Percentiles rank a stretch among this genome's conserved stretches.
These are phyloP conservation scores for Goniozus legneri DNA, from an alignment of 1,140 invertebrate species.

Conservation along the genomic window DNA sequence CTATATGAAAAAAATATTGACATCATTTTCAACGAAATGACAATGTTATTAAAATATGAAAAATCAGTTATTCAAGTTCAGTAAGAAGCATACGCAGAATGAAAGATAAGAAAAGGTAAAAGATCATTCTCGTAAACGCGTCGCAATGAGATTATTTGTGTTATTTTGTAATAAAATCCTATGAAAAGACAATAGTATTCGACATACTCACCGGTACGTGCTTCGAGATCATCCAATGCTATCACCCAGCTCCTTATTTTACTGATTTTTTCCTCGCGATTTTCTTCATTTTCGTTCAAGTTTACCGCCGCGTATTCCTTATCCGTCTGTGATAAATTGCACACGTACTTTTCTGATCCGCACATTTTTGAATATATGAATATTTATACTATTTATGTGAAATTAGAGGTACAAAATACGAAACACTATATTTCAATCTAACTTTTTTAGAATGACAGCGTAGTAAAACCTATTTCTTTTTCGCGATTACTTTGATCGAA, in stretches of 20 bases:
- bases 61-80: background rate
- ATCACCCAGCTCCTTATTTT: conserved; percentile 38
- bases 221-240: conserved; percentile 20
- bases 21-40: background rate
- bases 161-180: too few relatives aligned
- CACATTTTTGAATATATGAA: conserved; percentile 5
- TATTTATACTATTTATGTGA: too few relatives aligned
- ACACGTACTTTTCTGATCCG: conserved; percentile 1
- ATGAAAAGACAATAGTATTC: too few relatives aligned
- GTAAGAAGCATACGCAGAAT: too few relatives aligned
- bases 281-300: conserved; percentile 42
- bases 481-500: too few relatives aligned
- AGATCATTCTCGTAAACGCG: too few relatives aligned
- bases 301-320: conserved; percentile 28
- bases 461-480: too few relatives aligned
- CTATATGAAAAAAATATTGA: conserved; percentile 25
- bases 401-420: too few relatives aligned
- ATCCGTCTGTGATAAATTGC: conserved; percentile 26
- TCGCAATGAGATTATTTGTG: too few relatives aligned
- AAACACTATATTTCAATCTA: too few relatives aligned
- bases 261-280: conserved; percentile 25
- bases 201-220: conserved; percentile 37
- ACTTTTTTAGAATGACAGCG: too few relatives aligned
- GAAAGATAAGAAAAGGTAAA: too few relatives aligned
- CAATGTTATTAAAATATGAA: background rate